A percentile compares a stretch with the other conserved stretches of the same genome.
These are phyloP conservation scores for Mohoua ochrocephala DNA, from an alignment of 2,113 vertebrate species.

Conservation along the genomic window DNA sequence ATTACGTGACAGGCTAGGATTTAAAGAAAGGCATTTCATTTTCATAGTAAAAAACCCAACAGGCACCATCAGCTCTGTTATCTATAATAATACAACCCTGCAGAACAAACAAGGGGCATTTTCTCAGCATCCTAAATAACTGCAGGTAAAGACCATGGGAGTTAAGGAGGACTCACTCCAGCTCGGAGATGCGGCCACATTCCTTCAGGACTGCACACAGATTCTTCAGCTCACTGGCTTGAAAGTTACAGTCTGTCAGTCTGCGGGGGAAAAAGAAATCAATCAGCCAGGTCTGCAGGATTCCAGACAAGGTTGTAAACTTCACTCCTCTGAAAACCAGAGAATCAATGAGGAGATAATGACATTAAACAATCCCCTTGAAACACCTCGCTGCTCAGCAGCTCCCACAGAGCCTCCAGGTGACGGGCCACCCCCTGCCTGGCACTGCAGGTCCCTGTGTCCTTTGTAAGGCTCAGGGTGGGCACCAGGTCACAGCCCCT, in stretches of 20 bases:
- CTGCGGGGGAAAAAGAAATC: slow-evolving; percentile 35
- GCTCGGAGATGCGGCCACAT: slow-evolving; percentile 42
- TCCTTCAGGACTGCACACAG: slow-evolving; percentile 64
- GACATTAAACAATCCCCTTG: neutral
- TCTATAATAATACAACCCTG: neutral
- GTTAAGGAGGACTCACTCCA: slow-evolving; percentile 73
- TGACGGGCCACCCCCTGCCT: neutral
- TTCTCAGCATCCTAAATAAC: neutral
- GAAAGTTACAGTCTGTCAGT: slow-evolving; percentile 69
- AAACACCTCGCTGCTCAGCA: neutral
- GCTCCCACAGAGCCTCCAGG: neutral
- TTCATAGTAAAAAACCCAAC: neutral
- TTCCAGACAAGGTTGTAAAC: neutral
- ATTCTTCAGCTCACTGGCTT: slow-evolving; percentile 45
- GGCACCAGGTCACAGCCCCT: neutral
- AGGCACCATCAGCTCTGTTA: neutral
- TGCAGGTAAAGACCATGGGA: neutral
- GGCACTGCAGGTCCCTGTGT: neutral
- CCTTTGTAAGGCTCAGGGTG: neutral
- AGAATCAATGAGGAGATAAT: neutral
- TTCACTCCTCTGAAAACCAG: neutral
- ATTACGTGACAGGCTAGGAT: slow-evolving; percentile 80
- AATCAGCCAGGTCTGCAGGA: neutral
- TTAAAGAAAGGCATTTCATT: neutral
- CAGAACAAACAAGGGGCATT: neutral